phyloP scores from a whole-genome alignment of 2,888 invertebrate genomes.

The Rhogogaster chlorosoma region DNA sequence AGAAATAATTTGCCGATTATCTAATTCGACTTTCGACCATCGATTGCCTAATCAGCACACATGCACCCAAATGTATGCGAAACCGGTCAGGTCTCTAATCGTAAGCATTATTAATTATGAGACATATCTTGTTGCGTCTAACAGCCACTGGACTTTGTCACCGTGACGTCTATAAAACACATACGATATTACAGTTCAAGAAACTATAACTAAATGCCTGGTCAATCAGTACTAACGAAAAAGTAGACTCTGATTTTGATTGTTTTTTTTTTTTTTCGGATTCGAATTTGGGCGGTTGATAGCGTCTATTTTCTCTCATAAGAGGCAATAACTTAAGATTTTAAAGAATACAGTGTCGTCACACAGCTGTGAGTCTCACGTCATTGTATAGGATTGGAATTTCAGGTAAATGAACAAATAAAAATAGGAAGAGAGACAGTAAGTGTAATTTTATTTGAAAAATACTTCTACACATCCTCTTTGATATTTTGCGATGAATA shows the following conservation, averaged over 20 bases:
- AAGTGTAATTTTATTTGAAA: not conserved
- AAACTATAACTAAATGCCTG: not conserved
- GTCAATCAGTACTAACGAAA: not conserved
- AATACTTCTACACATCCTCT: not conserved
- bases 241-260: not conserved
- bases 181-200: not conserved
- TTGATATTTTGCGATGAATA: not conserved
- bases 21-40: not conserved
- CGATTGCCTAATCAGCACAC: not conserved
- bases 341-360: not conserved
- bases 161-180: not conserved
- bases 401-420: not conserved
- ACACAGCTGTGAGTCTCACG: not conserved
- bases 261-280: not conserved
- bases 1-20: not conserved
- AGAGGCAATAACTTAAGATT: not conserved
- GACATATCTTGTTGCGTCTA: not conserved
- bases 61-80: slow-evolving; percentile 2
- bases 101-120: not conserved
- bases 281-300: not conserved
- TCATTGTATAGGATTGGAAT: not conserved
- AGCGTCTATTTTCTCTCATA: not conserved
- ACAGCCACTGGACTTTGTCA: not conserved
- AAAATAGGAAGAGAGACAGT: too few relatives aligned
- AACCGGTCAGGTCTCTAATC: not conserved